phyloP scores from a whole-genome alignment of 2,797 vertebrate species.

The Microchirus variegatus region DNA sequence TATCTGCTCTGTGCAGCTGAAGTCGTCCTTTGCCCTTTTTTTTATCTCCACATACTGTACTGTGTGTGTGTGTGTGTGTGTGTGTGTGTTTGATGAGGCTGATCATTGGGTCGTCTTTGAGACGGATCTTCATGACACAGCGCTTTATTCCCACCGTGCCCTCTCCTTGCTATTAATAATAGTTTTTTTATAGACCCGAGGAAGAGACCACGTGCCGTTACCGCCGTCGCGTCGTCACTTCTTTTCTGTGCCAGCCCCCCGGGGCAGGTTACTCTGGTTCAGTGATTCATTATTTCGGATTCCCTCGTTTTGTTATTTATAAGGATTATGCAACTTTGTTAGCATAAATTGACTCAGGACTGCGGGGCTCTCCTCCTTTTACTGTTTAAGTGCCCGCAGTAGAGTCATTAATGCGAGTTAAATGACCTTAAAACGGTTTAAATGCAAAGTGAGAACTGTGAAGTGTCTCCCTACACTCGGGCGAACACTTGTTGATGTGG shows the following conservation, averaged over 20 bases:
- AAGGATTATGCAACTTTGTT: constrained; percentile 27
- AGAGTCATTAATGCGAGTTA: background rate
- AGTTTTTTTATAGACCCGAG: constrained; percentile 32
- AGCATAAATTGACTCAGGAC: constrained; percentile 19
- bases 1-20: constrained; percentile 39
- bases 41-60: constrained; percentile 36
- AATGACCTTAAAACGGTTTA: background rate
- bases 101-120: constrained; percentile 27
- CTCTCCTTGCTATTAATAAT: constrained; percentile 47
- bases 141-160: constrained; percentile 16
- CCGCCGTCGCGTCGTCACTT: constrained; percentile 37
- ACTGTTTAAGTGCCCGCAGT: background rate
- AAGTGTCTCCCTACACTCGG: background rate
- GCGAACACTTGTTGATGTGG: constrained; percentile 30
- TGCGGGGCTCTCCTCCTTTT: background rate
- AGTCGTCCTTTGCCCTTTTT: constrained; percentile 57
- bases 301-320: constrained; percentile 31
- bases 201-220: constrained; percentile 37
- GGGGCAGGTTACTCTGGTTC: constrained; percentile 49
- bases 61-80: too few relatives aligned
- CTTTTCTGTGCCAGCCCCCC: constrained; percentile 17
- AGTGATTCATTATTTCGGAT: constrained; percentile 48
- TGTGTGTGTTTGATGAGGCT: constrained; percentile 23
- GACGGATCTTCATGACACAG: constrained; percentile 5
- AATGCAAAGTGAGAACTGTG: constrained; percentile 12